A percentile compares a stretch with the other conserved stretches of the same genome.
Evolutionary conservation across 2,797 vertebrate species (phyloP).

Genomic region (Poeciliopsis turneri): DNA sequence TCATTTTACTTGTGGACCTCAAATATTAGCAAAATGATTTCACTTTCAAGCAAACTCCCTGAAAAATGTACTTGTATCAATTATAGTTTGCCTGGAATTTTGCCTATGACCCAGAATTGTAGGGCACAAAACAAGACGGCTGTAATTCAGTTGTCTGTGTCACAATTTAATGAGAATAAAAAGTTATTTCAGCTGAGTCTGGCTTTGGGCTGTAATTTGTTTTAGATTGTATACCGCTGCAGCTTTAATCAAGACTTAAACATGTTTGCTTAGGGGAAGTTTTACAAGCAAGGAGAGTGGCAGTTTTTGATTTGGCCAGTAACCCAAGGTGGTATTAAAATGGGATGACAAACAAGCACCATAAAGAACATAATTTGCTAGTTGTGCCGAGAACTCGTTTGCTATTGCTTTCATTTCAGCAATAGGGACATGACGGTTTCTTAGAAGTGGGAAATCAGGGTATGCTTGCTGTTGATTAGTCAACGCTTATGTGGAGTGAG

Average conservation of each 20-base stretch:
- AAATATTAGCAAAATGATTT: background rate
- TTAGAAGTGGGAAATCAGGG: background rate
- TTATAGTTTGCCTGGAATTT: background rate
- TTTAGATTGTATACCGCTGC: background rate
- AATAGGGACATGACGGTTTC: background rate
- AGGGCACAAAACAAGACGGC: background rate
- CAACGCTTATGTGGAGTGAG: background rate
- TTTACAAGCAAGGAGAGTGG: background rate
- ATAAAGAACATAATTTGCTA: background rate
- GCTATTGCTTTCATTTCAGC: background rate
- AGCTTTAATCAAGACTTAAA: background rate
- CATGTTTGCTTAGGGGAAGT: background rate
- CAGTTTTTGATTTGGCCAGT: background rate
- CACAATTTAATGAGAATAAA: conserved; percentile 1
- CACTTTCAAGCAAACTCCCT: background rate
- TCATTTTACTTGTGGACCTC: background rate
- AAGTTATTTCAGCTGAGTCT: background rate
- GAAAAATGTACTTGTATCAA: background rate
- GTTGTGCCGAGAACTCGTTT: background rate
- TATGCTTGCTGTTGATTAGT: background rate
- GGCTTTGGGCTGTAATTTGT: background rate
- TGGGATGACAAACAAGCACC: background rate
- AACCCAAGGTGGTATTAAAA: background rate
- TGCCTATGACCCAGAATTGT: background rate
- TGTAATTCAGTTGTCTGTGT: background rate